These are phyloP conservation scores for Acleris holmiana DNA, from an alignment of 2,888 invertebrate genomes.

Conservation along the genomic window DNA sequence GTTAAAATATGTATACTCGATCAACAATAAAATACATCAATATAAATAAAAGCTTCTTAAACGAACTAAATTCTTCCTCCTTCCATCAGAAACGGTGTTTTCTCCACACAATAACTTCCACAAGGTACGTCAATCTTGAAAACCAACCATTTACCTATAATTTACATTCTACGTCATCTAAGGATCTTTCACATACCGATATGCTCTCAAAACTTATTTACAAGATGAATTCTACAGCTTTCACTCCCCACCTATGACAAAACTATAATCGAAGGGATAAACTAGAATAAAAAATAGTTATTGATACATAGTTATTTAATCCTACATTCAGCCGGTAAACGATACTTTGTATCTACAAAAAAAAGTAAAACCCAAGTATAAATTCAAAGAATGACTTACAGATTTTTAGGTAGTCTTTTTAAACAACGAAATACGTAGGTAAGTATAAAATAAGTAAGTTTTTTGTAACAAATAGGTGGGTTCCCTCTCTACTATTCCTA, in stretches of 20 bases:
- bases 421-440: no score
- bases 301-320: no score
- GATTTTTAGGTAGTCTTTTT: no score
- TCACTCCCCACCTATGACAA: no score
- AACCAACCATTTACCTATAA: constrained; percentile 1
- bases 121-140: constrained; percentile 16
- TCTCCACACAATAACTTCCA: constrained; percentile 14
- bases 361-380: no score
- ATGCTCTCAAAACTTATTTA: constrained; percentile 14
- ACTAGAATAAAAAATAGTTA: no score
- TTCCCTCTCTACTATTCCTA: constrained; percentile 1
- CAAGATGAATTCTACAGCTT: background rate
- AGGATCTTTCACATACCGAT: constrained; percentile 31
- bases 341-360: no score
- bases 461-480: background rate
- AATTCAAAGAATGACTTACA: no score
- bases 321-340: no score
- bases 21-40: constrained; percentile 23
- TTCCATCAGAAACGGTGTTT: background rate
- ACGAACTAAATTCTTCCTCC: background rate
- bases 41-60: background rate
- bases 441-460: no score
- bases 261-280: no score
- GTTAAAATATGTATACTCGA: constrained; percentile 7
- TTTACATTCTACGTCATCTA: constrained; percentile 10